phyloP scores from a whole-genome alignment of 2,797 vertebrate genomes.

The Danionella dracula region DNA sequence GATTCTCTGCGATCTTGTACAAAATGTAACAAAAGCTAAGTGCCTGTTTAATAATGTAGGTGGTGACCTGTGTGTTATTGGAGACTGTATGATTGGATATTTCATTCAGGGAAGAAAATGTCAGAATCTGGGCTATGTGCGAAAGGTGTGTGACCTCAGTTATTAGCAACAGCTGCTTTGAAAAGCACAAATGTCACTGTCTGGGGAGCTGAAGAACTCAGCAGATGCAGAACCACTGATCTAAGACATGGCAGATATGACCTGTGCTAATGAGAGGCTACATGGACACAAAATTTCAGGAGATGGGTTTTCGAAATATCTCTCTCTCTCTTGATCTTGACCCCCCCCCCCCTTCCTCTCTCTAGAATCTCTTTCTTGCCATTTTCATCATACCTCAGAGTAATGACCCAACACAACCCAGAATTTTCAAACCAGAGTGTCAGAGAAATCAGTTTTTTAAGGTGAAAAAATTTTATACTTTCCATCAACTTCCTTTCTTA shows the following conservation, averaged over 20 bases:
- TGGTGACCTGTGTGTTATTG: constrained; percentile 47
- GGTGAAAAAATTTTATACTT: too few relatives aligned
- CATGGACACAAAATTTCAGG: constrained; percentile 4
- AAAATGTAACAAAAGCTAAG: constrained; percentile 44
- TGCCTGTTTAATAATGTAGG: constrained; percentile 51
- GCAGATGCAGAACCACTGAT: constrained; percentile 11
- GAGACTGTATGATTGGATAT: constrained; percentile 50
- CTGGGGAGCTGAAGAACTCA: constrained; percentile 28
- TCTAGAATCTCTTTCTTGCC: too few relatives aligned
- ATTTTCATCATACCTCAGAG: too few relatives aligned
- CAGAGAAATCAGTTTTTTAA: too few relatives aligned
- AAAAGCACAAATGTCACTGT: constrained; percentile 48
- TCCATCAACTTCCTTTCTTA: too few relatives aligned
- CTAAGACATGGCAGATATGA: constrained; percentile 39
- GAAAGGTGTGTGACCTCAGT: constrained; percentile 44
- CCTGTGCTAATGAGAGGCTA: constrained; percentile 47
- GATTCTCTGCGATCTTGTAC: constrained; percentile 34
- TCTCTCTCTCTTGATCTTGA: too few relatives aligned
- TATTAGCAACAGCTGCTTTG: constrained; percentile 50
- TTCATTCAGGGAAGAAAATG: constrained; percentile 49
- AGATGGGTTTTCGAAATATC: constrained; percentile 3
- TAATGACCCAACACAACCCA: too few relatives aligned
- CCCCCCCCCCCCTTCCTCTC: too few relatives aligned
- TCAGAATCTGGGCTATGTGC: constrained; percentile 42
- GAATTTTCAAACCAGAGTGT: too few relatives aligned